Conservation (phyloP, 2,797 vertebrate species). For the Crocodylus rhombifer region DNA sequence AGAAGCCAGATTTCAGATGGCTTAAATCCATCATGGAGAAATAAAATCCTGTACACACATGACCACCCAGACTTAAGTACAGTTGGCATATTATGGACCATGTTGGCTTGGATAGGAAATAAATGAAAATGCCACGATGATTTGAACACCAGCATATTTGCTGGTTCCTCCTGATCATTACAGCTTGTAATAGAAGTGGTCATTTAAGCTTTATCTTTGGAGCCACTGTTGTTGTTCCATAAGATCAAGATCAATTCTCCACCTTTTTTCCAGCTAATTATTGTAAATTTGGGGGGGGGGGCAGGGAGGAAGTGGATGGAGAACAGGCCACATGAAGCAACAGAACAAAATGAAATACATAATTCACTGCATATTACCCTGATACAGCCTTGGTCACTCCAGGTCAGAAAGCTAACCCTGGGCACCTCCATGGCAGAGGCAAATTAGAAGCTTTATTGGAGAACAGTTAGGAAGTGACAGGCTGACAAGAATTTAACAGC, state of each 20-base stretch:
- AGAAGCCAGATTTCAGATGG: background rate
- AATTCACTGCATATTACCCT: background rate
- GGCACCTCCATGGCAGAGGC: background rate
- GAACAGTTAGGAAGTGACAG: background rate
- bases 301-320: background rate
- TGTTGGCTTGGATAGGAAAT: background rate
- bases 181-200: no score
- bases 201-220: no score
- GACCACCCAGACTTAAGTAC: background rate
- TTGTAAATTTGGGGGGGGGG: no score
- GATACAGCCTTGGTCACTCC: background rate
- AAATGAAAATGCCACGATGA: background rate
- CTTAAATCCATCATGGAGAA: background rate
- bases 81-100: background rate
- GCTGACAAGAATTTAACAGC: background rate
- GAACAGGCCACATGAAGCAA: background rate
- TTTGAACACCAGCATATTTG: background rate
- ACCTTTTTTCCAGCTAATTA: background rate
- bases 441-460: background rate
- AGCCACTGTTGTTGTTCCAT: no score
- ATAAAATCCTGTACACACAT: background rate
- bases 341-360: background rate
- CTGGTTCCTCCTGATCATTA: no score
- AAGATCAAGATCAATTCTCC: background rate
- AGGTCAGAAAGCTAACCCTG: background rate